Conservation (phyloP, 2,113 vertebrate species). For the Columbina picui region DNA sequence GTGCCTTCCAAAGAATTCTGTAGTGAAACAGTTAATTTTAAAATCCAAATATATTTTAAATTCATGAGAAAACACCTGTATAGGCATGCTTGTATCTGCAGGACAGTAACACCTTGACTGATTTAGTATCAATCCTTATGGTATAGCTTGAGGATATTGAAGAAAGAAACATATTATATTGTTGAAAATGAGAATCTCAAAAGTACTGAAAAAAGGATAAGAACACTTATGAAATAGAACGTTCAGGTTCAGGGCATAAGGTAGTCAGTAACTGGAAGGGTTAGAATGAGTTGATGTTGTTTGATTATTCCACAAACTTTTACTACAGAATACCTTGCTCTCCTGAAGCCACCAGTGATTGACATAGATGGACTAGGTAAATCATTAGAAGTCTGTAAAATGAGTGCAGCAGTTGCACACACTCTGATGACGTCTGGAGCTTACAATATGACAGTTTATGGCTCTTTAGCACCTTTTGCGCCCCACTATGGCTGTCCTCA, state of each 20-base stretch:
- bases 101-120: slow-evolving; percentile 2
- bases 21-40: neutral
- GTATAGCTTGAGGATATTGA: neutral
- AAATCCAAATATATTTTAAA: neutral
- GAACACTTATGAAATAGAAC: neutral
- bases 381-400: neutral
- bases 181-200: slow-evolving; percentile 7
- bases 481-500: too few relatives aligned
- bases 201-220: slow-evolving; percentile 28
- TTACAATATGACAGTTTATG: too few relatives aligned
- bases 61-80: neutral
- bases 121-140: neutral
- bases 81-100: neutral
- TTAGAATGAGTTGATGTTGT: neutral
- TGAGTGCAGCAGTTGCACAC: too few relatives aligned
- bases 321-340: neutral
- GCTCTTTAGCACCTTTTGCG: too few relatives aligned
- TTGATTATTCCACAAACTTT: neutral
- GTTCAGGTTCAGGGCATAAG: neutral
- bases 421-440: too few relatives aligned
- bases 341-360: neutral
- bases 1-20: neutral
- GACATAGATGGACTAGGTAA: neutral
- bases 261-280: neutral
- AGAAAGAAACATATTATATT: neutral